Base-by-base conservation (phyloP, 64 coral and sea anemone genomes). In the Trachythela sp. region DNA sequence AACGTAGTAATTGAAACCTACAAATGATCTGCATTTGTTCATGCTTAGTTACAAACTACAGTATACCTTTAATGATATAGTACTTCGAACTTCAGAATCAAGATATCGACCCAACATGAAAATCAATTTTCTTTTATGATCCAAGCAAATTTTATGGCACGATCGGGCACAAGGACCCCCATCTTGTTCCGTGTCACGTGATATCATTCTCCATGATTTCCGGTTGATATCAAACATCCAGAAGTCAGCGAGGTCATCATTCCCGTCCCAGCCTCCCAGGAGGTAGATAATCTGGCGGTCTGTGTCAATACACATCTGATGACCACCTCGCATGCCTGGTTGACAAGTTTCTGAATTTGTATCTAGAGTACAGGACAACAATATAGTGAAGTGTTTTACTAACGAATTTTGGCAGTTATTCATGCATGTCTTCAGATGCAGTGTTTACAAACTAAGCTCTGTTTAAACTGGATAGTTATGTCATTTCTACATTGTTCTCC, bases 261-360 rank as follows among this genome's bases (percentile, higher is more conserved):
- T 94, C 2, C 96, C 93, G 6, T 99, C 93, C 96, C 96, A 99
- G 1, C 96, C 96, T 43, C 96, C 96, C 41, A 99, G 41, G 14
- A 99, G 64, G 54, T 95, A 99, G 9, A 99, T 92, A 4, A 92
- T 80, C 34, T 99, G 96, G 36, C 90, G 48, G 22, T 94, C 96
- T 33, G 90, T 89, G 72, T 99, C 96, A 45, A 99, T 99, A 27
- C 88, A 92, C 96, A 99, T 99, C n/a, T 99, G 96, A 87, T 99
- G 96, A 22, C 96, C 96, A n/a, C 96, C 96, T 43, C 96, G 48
- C 96, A 99, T 99, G 10, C 96, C 96, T 70, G 96, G 96, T 2
- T 91, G 86, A 36, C 77, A 88, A 70, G 88, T 76, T 42, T 56
- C 89, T 24, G 88, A 48, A 54, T 94, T 84, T 24, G 87, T 88